These are phyloP conservation scores for Sarcophaga variegata DNA, from an alignment of 2,888 invertebrate genomes.

Conservation along the genomic window DNA sequence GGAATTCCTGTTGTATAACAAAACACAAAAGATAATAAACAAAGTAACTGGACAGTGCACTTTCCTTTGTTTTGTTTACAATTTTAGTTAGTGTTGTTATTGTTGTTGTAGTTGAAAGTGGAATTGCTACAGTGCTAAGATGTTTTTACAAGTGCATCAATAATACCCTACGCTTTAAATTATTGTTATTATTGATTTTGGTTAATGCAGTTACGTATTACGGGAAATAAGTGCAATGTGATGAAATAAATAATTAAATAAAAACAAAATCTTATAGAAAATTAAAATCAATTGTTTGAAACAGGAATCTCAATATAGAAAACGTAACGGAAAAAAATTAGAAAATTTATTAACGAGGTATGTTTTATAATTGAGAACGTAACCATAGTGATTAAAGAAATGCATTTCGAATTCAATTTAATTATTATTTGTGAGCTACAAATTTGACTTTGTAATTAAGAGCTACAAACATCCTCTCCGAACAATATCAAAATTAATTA, in stretches of 20 bases:
- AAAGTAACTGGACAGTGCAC: slow-evolving; percentile 35
- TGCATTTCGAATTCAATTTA: too few relatives aligned
- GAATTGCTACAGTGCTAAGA: not conserved
- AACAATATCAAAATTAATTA: too few relatives aligned
- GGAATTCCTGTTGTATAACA: slow-evolving; percentile 31
- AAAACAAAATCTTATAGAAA: not conserved
- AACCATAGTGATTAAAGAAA: too few relatives aligned
- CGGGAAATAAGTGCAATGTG: not conserved
- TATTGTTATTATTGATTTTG: slow-evolving; percentile 42
- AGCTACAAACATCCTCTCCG: too few relatives aligned
- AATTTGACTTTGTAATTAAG: too few relatives aligned
- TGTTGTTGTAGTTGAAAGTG: slow-evolving; percentile 23
- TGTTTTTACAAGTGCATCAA: slow-evolving; percentile 1
- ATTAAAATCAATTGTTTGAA: not conserved
- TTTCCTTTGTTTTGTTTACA: slow-evolving; percentile 57
- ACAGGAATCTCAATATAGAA: not conserved
- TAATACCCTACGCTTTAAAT: slow-evolving; percentile 30
- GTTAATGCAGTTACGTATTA: slow-evolving; percentile 28
- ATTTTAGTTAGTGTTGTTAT: slow-evolving; percentile 21
- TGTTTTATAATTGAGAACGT: too few relatives aligned
- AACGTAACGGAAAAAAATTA: too few relatives aligned
- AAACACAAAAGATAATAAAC: slow-evolving; percentile 13
- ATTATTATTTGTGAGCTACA: too few relatives aligned
- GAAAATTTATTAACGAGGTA: too few relatives aligned
- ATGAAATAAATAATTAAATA: not conserved